Percentiles rank a stretch among this genome's conserved stretches.
Evolutionary conservation across 2,113 vertebrate species (phyloP).

Genomic region (Sphyrna mokarran): DNA sequence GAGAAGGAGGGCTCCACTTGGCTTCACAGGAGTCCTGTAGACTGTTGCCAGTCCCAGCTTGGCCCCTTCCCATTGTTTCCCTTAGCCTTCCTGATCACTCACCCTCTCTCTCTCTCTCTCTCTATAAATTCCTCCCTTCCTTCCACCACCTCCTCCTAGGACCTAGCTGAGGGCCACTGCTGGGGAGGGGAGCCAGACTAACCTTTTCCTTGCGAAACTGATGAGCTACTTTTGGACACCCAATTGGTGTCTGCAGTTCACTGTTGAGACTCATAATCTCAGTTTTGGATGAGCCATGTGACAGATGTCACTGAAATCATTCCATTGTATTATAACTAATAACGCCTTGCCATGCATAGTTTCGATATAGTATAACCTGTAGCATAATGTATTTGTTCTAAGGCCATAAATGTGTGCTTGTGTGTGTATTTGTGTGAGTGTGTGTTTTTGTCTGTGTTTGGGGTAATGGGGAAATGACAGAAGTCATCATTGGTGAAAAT

Average conservation of each 20-base stretch:
- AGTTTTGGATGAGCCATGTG: not conserved
- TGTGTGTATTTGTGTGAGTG: not conserved
- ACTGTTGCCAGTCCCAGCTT: not conserved
- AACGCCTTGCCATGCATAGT: slow-evolving; percentile 18
- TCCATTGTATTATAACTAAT: not conserved
- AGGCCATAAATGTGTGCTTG: not conserved
- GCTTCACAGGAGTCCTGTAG: slow-evolving; percentile 1
- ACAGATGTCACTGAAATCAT: not conserved
- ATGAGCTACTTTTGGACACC: not conserved
- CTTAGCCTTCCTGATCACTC: not conserved
- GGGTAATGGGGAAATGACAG: not conserved
- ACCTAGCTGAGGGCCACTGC: slow-evolving; percentile 7
- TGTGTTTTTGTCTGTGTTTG: not conserved
- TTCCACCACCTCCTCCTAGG: not conserved
- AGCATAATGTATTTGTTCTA: slow-evolving; percentile 10
- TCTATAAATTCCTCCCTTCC: slow-evolving; percentile 15
- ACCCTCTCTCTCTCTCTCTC: slow-evolving; percentile 9
- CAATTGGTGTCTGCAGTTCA: not conserved
- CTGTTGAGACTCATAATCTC: slow-evolving; percentile 5
- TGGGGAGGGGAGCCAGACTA: not conserved
- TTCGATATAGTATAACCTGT: slow-evolving; percentile 1
- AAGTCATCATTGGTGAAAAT: not conserved
- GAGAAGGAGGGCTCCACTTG: slow-evolving; percentile 1
- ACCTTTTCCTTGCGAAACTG: not conserved
- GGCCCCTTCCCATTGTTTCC: not conserved